A percentile compares a stretch with the other conserved stretches of the same genome.
Evolutionary conservation across 1,140 invertebrate genomes (phyloP).

Genomic region (Scaptodrosophila lebanonensis): DNA sequence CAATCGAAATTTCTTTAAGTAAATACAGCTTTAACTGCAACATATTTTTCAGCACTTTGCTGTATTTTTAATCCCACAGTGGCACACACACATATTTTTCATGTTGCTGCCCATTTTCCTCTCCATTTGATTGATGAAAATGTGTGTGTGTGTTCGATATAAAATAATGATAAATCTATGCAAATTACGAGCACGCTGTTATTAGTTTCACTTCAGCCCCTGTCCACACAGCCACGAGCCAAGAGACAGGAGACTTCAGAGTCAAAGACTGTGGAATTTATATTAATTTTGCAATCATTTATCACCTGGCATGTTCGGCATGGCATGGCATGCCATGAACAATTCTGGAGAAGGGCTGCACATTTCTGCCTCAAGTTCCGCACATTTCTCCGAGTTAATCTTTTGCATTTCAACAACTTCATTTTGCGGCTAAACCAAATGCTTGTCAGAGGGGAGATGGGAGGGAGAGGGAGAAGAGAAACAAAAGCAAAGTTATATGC

Average conservation of each 20-base stretch:
- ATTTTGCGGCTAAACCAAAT: conserved; percentile 36
- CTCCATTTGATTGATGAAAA: conserved; percentile 67
- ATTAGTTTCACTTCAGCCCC: conserved; percentile 57
- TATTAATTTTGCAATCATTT: conserved; percentile 69
- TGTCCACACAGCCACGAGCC: too few species aligned
- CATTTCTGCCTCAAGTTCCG: too few species aligned
- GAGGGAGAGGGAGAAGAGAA: conserved; percentile 9
- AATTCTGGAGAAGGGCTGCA: too few species aligned
- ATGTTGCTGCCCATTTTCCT: conserved; percentile 31
- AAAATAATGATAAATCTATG: conserved; percentile 72
- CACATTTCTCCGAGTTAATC: conserved; percentile 49
- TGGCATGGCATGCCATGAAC: too few species aligned
- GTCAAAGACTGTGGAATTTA: conserved; percentile 28
- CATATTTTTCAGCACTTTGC: too few species aligned
- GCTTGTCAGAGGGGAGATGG: conserved; percentile 7
- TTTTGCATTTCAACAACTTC: conserved; percentile 51
- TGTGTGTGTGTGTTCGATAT: conserved; percentile 57
- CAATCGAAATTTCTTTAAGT: too few species aligned
- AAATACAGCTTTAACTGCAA: too few species aligned
- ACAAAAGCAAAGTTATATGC: conserved; percentile 47
- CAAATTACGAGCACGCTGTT: conserved; percentile 60
- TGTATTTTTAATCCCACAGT: too few species aligned
- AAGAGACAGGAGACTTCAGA: too few species aligned
- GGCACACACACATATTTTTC: conserved; percentile 64
- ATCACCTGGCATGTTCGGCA: conserved; percentile 28